Percentiles rank a stretch among this genome's conserved stretches.
Conservation (phyloP, 2,888 invertebrate species). For the Acheta domesticus region DNA sequence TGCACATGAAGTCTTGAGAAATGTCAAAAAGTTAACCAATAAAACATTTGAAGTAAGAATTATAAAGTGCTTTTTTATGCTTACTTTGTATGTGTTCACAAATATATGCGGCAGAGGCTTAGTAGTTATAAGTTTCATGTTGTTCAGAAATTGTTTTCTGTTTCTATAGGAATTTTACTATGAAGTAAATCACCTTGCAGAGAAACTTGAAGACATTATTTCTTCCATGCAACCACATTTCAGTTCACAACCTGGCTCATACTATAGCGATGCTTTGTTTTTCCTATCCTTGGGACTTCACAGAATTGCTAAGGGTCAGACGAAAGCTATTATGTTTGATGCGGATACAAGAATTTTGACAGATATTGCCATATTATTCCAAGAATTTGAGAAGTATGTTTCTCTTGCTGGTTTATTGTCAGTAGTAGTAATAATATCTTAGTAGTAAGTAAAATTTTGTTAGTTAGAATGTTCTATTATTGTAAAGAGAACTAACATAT, state of each 20-base stretch:
- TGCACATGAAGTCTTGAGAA: constrained; percentile 52
- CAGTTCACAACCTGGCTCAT: constrained; percentile 65
- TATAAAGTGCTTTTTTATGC: constrained; percentile 25
- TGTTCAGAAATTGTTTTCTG: background rate
- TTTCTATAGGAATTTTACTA: constrained; percentile 54
- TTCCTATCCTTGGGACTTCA: constrained; percentile 72
- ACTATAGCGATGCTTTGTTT: constrained; percentile 75
- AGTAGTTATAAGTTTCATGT: background rate
- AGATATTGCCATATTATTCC: constrained; percentile 63
- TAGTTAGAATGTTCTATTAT: too few species aligned
- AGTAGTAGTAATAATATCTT: too few species aligned
- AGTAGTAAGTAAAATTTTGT: too few species aligned
- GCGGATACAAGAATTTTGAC: constrained; percentile 71
- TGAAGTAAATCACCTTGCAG: constrained; percentile 59
- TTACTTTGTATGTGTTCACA: too few species aligned
- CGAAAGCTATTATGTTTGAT: constrained; percentile 67
- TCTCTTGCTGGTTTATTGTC: too few species aligned
- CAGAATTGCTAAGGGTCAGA: constrained; percentile 62
- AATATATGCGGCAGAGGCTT: too few species aligned
- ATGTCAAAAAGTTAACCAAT: constrained; percentile 44
- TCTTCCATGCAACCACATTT: constrained; percentile 67
- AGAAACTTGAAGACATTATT: constrained; percentile 60
- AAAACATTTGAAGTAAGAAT: constrained; percentile 50
- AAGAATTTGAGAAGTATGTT: constrained; percentile 59
- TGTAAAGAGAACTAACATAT: too few species aligned